Evolutionary conservation across 1,140 invertebrate species (phyloP).

Genomic region (Liolophura sinensis): DNA sequence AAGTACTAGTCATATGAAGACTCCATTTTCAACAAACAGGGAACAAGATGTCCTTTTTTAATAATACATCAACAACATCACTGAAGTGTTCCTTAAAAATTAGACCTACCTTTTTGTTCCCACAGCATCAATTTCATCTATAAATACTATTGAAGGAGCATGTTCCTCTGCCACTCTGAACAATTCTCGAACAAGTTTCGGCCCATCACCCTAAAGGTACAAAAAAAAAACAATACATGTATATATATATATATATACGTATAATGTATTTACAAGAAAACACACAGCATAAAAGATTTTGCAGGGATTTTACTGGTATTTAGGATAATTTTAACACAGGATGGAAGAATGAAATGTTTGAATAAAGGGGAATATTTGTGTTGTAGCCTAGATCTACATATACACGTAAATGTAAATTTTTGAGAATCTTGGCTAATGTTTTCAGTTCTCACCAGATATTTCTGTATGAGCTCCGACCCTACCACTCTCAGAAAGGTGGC

Average conservation of each 20-base stretch:
- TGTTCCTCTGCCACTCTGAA: slow-evolving; percentile 99
- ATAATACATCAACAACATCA: no score
- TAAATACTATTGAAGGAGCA: slow-evolving; percentile 99
- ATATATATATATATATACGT: slow-evolving; percentile 4
- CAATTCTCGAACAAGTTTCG: slow-evolving; percentile 95
- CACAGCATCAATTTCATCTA: slow-evolving; percentile 99
- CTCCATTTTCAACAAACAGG: no score
- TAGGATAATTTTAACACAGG: slow-evolving; percentile 1
- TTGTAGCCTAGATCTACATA: neutral
- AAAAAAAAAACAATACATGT: slow-evolving; percentile 2
- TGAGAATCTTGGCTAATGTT: neutral
- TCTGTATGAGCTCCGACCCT: slow-evolving; percentile 98
- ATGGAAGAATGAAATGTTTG: neutral
- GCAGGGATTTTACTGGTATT: neutral
- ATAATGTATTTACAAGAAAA: slow-evolving; percentile 10
- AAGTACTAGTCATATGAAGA: no score
- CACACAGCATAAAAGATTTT: neutral
- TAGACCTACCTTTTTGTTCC: slow-evolving; percentile 84
- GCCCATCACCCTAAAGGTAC: slow-evolving; percentile 85
- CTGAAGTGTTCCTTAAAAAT: no score
- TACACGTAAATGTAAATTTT: neutral
- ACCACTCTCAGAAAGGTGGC: slow-evolving; percentile 98
- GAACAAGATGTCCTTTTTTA: no score
- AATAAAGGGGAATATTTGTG: no score
- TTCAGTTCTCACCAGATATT: slow-evolving; percentile 79